Base-by-base conservation (phyloP, 1,140 invertebrate genomes). In the Drosophila novamexicana region DNA sequence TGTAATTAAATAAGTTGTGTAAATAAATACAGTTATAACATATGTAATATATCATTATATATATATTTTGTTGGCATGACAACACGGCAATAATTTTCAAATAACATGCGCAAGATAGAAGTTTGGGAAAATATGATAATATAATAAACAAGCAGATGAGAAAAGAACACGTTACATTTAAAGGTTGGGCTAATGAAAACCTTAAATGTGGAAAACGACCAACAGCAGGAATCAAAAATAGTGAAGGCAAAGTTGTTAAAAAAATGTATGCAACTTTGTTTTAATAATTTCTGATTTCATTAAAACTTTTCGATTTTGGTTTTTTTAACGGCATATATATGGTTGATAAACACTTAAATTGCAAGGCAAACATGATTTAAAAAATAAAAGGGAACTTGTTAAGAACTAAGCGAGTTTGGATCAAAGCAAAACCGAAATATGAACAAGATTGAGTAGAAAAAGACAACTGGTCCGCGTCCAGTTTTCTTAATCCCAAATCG, bases 401-500 rank as follows among this genome's bases (percentile, higher is more conserved):
- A 50, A n/a, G 9, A 50, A 18, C 5, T 4, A 47, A 18, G 10
- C 8, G 8, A 53, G 14, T 53, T 36, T n/a, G 14, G 32, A 37
- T 45, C 18, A 47, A 47, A 18, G 4, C 1, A 40, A 6, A 1
- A 1, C 18, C 22, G 47, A 50, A 32, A 29, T 4, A 18, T 7
- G n/a, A 9, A 18, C 16, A 7, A 32, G n/a, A 14, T 42, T 2
- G n/a, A n/a, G 34, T 16, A 37, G n/a, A 37, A 61, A 29, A 37
- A 62, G 16, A 1, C 47, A 39, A 39, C 8, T 32, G 7, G 14
- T 18, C 18, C 7, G 10, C 45, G 29, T 56, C 40, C 45, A 50
- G 49, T 65, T 56, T 39, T 45, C 45, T 66, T 14, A n/a, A 36
- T 42, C 18, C 39, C 47, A 62, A 49, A 69, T 74, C 71, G 52